phyloP scores from a whole-genome alignment of 2,888 invertebrate genomes.

The Trichogramma dendrolimi region DNA sequence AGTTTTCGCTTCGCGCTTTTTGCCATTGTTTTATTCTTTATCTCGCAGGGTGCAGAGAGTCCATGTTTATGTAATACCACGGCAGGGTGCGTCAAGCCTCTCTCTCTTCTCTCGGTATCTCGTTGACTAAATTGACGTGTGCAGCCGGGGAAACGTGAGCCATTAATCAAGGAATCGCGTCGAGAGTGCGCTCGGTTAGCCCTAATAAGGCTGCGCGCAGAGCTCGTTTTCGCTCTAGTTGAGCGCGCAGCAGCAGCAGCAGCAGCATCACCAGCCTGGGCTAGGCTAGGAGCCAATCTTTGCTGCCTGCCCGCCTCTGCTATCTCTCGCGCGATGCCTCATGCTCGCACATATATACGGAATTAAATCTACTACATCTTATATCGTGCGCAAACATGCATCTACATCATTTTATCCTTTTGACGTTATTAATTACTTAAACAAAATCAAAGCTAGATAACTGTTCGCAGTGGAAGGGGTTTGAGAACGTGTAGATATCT shows the following conservation, averaged over 20 bases:
- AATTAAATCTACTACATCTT: too few relatives aligned
- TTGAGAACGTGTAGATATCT: too few relatives aligned
- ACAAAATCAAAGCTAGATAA: too few relatives aligned
- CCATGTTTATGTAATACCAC: constrained; percentile 12
- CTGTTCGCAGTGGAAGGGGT: too few relatives aligned
- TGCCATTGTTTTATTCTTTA: neutral
- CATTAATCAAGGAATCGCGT: constrained; percentile 30
- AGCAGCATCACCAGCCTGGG: constrained; percentile 20
- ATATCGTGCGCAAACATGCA: too few relatives aligned
- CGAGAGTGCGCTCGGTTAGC: constrained; percentile 25
- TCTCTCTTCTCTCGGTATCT: neutral
- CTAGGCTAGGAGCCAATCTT: constrained; percentile 33
- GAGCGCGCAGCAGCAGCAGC: too few relatives aligned
- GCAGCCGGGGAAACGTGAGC: constrained; percentile 6
- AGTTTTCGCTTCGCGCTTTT: constrained; percentile 14
- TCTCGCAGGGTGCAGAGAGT: neutral
- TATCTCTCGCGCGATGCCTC: too few relatives aligned
- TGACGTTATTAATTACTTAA: too few relatives aligned
- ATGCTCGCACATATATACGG: too few relatives aligned
- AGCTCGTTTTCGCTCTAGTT: too few relatives aligned
- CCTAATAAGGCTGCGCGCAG: constrained; percentile 18
- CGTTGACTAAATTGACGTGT: constrained; percentile 2
- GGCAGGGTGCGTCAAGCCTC: neutral
- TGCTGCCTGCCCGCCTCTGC: constrained; percentile 2
- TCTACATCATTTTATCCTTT: too few relatives aligned